These are phyloP conservation scores for Mormyrops boulengeri DNA, from an alignment of 2,797 vertebrate species.

Conservation along the genomic window DNA sequence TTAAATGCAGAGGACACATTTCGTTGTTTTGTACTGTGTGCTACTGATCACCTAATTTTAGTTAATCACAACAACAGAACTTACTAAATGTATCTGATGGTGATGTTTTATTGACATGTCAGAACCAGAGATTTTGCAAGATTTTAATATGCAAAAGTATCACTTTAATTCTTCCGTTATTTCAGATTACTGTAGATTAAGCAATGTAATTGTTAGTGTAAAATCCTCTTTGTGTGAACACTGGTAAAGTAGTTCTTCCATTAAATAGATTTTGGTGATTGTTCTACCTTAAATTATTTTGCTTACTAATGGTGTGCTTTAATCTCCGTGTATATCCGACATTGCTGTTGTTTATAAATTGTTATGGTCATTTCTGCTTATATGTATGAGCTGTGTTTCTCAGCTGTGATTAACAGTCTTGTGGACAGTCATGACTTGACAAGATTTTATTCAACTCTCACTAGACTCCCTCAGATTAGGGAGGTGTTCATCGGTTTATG, in stretches of 20 bases:
- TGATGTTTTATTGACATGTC: background rate
- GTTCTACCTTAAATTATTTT: constrained; percentile 28
- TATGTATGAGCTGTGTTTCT: constrained; percentile 26
- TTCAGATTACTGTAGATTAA: background rate
- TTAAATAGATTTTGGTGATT: constrained; percentile 14
- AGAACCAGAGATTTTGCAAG: background rate
- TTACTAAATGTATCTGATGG: background rate
- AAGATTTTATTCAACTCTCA: background rate
- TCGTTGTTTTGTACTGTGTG: background rate
- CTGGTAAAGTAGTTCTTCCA: background rate
- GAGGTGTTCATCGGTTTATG: background rate
- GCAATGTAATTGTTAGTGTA: background rate
- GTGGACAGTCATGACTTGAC: constrained; percentile 34
- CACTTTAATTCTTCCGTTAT: background rate
- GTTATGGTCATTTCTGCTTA: constrained; percentile 23
- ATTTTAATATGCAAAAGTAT: background rate
- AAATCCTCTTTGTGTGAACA: background rate
- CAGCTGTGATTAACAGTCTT: constrained; percentile 37
- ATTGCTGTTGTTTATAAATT: constrained; percentile 35
- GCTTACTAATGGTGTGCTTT: constrained; percentile 30
- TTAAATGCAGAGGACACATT: background rate
- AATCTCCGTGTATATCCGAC: constrained; percentile 40
- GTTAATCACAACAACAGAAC: background rate
- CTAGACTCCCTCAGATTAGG: background rate
- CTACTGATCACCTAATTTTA: background rate